Evolutionary conservation across 2,797 vertebrate species (phyloP).

Genomic region (Botia almorhae): DNA sequence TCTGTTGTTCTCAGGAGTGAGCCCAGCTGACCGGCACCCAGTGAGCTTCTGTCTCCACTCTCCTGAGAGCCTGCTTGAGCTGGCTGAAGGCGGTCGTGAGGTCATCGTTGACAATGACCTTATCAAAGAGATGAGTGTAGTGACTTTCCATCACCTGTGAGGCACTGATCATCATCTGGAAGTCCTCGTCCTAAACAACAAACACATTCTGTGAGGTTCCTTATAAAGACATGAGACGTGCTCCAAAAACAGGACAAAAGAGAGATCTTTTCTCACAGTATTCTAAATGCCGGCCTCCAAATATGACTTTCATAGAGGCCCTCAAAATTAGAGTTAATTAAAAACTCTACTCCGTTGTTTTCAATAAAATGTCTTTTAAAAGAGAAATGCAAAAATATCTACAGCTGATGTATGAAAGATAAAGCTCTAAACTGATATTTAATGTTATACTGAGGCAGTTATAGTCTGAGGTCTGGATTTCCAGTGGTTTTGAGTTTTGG

Average conservation of each 20-base stretch:
- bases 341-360: constrained; percentile 51
- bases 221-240: neutral
- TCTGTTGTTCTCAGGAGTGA: constrained; percentile 82
- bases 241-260: constrained; percentile 21
- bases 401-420: constrained; percentile 31
- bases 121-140: constrained; percentile 92
- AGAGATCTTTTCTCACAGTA: constrained; percentile 34
- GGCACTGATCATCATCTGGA: constrained; percentile 89
- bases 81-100: constrained; percentile 86
- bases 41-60: constrained; percentile 86
- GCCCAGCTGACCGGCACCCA: constrained; percentile 97
- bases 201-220: constrained; percentile 28
- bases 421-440: constrained; percentile 43
- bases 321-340: constrained; percentile 57
- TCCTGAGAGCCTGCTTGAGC: constrained; percentile 85
- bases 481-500: constrained; percentile 36
- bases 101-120: constrained; percentile 90
- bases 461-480: constrained; percentile 54
- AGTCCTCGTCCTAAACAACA: constrained; percentile 88
- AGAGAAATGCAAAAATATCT: constrained; percentile 51
- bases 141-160: constrained; percentile 88
- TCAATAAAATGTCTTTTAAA: constrained; percentile 70
- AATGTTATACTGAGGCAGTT: constrained; percentile 46
- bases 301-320: constrained; percentile 75
- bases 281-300: constrained; percentile 17